Evolutionary conservation across 2,113 vertebrate genomes (phyloP).

Genomic region (Raja brachyura): DNA sequence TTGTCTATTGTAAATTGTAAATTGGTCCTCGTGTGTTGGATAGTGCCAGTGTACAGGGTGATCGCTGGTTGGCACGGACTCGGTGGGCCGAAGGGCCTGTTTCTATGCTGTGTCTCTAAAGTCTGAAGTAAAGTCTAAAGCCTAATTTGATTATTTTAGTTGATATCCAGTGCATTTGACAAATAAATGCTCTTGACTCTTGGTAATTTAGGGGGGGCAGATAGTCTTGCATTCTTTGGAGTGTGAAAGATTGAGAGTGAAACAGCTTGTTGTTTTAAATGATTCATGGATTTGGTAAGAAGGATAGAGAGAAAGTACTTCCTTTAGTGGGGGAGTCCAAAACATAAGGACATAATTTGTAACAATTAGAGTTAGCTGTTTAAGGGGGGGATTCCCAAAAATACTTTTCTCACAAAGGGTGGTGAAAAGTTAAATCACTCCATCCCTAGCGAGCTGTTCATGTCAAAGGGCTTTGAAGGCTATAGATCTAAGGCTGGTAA

Average conservation of each 20-base stretch:
- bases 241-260: background rate
- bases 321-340: background rate
- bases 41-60: too few species aligned
- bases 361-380: background rate
- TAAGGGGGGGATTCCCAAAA: background rate
- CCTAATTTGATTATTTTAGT: too few species aligned
- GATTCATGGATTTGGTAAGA: background rate
- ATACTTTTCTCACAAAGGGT: background rate
- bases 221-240: background rate
- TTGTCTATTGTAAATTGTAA: too few species aligned
- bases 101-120: too few species aligned
- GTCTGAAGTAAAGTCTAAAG: too few species aligned
- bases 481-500: background rate
- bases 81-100: too few species aligned
- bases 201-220: background rate
- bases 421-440: background rate
- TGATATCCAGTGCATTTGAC: too few species aligned
- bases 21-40: too few species aligned
- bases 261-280: background rate
- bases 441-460: background rate
- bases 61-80: too few species aligned
- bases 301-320: background rate
- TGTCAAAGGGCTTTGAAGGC: background rate
- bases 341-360: background rate
- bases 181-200: too few species aligned